Conservation (phyloP, 2,888 invertebrate species). For the Agonum fuliginosum region DNA sequence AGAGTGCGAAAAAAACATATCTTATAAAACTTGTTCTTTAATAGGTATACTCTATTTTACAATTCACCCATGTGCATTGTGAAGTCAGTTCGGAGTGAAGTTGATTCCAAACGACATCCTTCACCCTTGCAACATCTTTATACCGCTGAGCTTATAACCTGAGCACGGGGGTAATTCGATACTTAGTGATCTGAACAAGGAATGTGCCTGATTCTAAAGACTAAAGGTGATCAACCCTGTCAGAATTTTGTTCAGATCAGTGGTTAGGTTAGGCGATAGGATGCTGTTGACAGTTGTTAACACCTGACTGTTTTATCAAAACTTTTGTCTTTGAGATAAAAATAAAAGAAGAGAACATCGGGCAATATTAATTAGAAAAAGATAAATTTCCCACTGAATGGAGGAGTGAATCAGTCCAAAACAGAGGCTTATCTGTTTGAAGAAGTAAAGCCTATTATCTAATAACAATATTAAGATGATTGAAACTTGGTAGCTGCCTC, state of each 20-base stretch:
- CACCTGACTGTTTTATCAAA: conserved; percentile 37
- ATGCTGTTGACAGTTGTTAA: conserved; percentile 33
- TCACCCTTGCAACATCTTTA: conserved; percentile 30
- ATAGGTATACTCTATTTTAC: too few species aligned
- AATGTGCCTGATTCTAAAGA: conserved; percentile 11
- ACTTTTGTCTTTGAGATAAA: not conserved
- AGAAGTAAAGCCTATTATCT: conserved; percentile 52
- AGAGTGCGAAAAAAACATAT: too few species aligned
- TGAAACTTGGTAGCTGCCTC: conserved; percentile 4
- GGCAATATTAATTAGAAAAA: not conserved
- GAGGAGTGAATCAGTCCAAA: not conserved
- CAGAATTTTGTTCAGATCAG: conserved; percentile 6
- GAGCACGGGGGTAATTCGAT: conserved; percentile 19
- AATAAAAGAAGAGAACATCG: not conserved
- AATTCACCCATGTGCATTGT: too few species aligned
- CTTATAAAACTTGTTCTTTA: too few species aligned
- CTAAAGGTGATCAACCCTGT: conserved; percentile 40
- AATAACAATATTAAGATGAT: conserved; percentile 58
- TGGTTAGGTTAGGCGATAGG: not conserved
- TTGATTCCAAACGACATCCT: not conserved
- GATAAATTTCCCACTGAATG: not conserved
- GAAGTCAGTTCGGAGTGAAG: not conserved
- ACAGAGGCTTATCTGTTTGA: conserved; percentile 21
- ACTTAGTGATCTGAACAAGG: conserved; percentile 15
- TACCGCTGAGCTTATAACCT: conserved; percentile 18